Conservation (phyloP, 2,888 invertebrate species). For the Acanthosepion pharaonis region DNA sequence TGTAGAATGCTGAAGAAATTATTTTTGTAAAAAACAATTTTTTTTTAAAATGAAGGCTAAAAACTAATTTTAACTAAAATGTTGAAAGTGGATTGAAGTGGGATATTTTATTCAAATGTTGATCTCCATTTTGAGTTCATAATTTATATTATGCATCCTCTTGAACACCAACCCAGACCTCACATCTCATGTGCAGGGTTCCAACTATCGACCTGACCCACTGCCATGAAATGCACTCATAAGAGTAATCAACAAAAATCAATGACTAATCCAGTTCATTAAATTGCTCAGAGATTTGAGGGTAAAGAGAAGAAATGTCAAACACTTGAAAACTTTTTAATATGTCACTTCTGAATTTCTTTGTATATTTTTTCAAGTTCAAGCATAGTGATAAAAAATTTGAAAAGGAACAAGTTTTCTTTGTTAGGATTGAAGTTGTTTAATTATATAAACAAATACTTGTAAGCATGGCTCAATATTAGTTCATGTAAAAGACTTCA, state of each 20-base stretch:
- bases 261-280: neutral
- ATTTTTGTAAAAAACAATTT: neutral
- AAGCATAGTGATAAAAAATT: neutral
- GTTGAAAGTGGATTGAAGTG: neutral
- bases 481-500: neutral
- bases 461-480: neutral
- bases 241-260: neutral
- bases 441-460: neutral
- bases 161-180: neutral
- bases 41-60: neutral
- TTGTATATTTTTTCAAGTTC: neutral
- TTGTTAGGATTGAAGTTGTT: neutral
- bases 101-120: neutral
- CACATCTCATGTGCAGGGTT: neutral
- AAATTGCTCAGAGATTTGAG: neutral
- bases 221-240: neutral
- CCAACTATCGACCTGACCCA: neutral
- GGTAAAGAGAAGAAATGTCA: conserved; percentile 6
- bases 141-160: neutral
- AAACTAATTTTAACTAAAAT: neutral
- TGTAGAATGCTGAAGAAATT: neutral
- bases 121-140: neutral
- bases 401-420: too few relatives aligned
- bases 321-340: neutral
- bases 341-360: neutral